Conservation (phyloP, 1,140 invertebrate genomes). For the Oscheius sp. region DNA sequence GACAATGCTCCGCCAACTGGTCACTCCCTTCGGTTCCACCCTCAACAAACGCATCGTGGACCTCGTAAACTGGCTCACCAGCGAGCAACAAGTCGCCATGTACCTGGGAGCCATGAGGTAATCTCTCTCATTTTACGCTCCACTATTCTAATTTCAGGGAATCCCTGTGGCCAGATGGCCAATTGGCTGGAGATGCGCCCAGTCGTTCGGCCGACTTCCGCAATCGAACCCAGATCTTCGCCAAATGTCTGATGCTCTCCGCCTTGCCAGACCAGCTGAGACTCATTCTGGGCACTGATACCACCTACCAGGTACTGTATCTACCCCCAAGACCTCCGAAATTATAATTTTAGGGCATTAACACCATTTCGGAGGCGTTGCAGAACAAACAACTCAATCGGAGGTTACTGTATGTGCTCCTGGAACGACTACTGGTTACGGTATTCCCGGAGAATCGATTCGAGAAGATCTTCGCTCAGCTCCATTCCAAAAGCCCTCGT, state of each 20-base stretch:
- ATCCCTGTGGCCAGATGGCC: constrained; percentile 64
- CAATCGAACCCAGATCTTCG: constrained; percentile 46
- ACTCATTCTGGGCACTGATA: constrained; percentile 85
- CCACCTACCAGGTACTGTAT: constrained; percentile 71
- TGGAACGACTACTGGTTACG: constrained; percentile 76
- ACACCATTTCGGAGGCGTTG: constrained; percentile 81
- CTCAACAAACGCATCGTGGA: constrained; percentile 85
- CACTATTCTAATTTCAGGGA: constrained; percentile 54
- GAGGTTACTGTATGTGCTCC: constrained; percentile 78
- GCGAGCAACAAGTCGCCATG: constrained; percentile 81
- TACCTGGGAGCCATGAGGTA: constrained; percentile 82
- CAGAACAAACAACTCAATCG: constrained; percentile 81
- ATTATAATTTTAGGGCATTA: constrained; percentile 67
- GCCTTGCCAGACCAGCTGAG: constrained; percentile 77
- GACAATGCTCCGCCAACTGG: constrained; percentile 22
- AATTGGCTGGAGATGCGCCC: constrained; percentile 58
- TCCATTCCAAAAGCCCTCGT: constrained; percentile 67
- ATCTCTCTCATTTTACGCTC: constrained; percentile 58
- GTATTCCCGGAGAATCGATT: constrained; percentile 76
- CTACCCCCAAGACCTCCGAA: too few relatives aligned
- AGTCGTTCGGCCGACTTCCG: constrained; percentile 49
- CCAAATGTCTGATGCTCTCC: constrained; percentile 54
- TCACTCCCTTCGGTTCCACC: constrained; percentile 79
- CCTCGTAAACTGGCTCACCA: constrained; percentile 82
- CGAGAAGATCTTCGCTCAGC: constrained; percentile 68